Evolutionary conservation across 2,113 vertebrate genomes (phyloP).

Genomic region (Tupaia chinensis): DNA sequence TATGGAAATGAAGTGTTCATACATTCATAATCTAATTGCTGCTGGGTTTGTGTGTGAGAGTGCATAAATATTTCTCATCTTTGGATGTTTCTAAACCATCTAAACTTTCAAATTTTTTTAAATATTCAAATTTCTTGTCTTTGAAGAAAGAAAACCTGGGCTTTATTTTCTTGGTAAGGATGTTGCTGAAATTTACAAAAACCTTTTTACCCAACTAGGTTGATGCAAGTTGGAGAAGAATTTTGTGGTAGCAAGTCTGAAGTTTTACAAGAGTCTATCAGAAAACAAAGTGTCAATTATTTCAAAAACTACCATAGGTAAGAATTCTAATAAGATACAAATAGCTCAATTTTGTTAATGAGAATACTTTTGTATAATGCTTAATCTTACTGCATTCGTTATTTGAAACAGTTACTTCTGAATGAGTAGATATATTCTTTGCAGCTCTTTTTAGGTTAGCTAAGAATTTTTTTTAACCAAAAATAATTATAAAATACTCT

Average conservation of each 20-base stretch:
- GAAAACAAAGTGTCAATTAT: constrained; percentile 98
- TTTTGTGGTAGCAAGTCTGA: constrained; percentile 99
- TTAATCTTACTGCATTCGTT: constrained; percentile 25
- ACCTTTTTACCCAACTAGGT: constrained; percentile 84
- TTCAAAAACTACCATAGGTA: constrained; percentile 99
- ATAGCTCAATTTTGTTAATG: not conserved
- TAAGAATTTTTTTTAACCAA: not conserved
- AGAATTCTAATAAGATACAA: constrained; percentile 62
- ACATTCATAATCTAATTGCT: constrained; percentile 13
- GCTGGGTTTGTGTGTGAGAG: not conserved
- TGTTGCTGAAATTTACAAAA: constrained; percentile 49
- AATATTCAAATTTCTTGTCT: constrained; percentile 4
- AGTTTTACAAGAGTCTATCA: constrained; percentile 98
- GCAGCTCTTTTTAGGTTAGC: not conserved
- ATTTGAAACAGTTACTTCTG: constrained; percentile 53
- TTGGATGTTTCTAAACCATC: constrained; percentile 30
- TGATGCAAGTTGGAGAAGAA: constrained; percentile 99
- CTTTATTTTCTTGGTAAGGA: not conserved
- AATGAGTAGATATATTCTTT: constrained; percentile 10
- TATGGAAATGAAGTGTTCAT: not conserved
- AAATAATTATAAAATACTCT: not conserved
- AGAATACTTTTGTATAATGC: not conserved
- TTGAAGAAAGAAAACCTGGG: constrained; percentile 14
- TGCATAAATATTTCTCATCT: constrained; percentile 53
- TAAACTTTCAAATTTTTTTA: constrained; percentile 40